These are phyloP conservation scores for Patella vulgata DNA, from an alignment of 1,140 invertebrate species.

Conservation along the genomic window DNA sequence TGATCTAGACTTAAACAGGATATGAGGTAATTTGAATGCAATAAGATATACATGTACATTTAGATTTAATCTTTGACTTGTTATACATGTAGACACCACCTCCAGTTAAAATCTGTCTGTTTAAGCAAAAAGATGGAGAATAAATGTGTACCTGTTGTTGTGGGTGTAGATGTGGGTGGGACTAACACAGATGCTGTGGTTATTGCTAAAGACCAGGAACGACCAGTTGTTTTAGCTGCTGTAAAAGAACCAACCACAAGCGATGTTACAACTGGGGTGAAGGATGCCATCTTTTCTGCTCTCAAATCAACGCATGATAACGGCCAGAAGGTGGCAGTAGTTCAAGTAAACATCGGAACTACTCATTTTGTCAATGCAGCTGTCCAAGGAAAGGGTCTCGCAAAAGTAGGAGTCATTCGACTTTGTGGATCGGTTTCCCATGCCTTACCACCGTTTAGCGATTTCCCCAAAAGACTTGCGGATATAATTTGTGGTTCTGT, in stretches of 20 bases:
- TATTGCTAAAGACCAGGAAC: slow-evolving; percentile 23
- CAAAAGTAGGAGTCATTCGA: slow-evolving; percentile 53
- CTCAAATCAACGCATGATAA: slow-evolving; percentile 29
- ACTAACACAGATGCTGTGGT: slow-evolving; percentile 61
- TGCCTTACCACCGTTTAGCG: slow-evolving; percentile 51
- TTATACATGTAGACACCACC: too few species aligned
- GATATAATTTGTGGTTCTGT: slow-evolving; percentile 32
- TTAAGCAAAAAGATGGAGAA: slow-evolving; percentile 2
- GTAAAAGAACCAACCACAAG: slow-evolving; percentile 48
- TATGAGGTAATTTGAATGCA: too few species aligned
- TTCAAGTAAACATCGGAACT: slow-evolving; percentile 59
- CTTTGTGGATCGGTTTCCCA: slow-evolving; percentile 56
- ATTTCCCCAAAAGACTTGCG: slow-evolving; percentile 47
- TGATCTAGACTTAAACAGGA: too few species aligned
- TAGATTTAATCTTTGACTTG: too few species aligned
- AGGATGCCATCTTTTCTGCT: slow-evolving; percentile 35
- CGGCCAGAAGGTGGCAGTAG: slow-evolving; percentile 26
- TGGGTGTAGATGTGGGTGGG: slow-evolving; percentile 57
- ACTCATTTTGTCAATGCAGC: slow-evolving; percentile 64
- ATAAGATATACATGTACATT: too few species aligned
- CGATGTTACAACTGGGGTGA: slow-evolving; percentile 55
- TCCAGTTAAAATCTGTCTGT: too few species aligned
- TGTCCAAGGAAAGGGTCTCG: slow-evolving; percentile 50
- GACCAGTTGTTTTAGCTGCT: slow-evolving; percentile 33
- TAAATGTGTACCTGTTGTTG: slow-evolving; percentile 17